Conservation (phyloP, 2,888 invertebrate genomes). For the Catocala sponsa region DNA sequence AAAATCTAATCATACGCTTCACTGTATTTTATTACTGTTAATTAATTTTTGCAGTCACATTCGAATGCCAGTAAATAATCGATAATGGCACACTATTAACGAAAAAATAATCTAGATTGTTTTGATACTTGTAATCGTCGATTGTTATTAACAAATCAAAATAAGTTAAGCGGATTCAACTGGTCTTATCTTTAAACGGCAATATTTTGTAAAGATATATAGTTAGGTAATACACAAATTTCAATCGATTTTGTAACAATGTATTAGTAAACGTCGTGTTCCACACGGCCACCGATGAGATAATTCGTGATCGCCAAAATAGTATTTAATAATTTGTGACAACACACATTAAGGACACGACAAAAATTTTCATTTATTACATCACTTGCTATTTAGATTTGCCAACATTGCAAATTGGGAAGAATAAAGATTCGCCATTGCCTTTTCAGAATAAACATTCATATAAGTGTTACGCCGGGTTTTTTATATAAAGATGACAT, state of each 20-base stretch:
- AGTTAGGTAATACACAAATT: conserved; percentile 38
- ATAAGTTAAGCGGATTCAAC: neutral
- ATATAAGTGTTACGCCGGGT: too few relatives aligned
- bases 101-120: neutral
- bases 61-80: neutral
- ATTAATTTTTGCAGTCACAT: conserved; percentile 10
- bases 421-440: neutral
- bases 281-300: conserved; percentile 31
- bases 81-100: neutral
- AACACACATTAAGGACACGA: conserved; percentile 22
- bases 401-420: conserved; percentile 14
- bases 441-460: neutral
- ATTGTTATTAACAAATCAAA: neutral
- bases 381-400: conserved; percentile 18
- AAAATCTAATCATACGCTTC: conserved; percentile 19
- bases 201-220: conserved; percentile 24
- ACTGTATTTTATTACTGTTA: conserved; percentile 18
- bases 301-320: conserved; percentile 35
- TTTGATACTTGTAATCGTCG: neutral
- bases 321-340: conserved; percentile 31
- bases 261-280: conserved; percentile 33
- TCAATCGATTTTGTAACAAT: conserved; percentile 40
- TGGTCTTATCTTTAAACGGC: conserved; percentile 9
- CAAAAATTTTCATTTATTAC: conserved; percentile 15
- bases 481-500: too few relatives aligned